Conservation (phyloP, 2,888 invertebrate species). For the Athripsodes cinereus region DNA sequence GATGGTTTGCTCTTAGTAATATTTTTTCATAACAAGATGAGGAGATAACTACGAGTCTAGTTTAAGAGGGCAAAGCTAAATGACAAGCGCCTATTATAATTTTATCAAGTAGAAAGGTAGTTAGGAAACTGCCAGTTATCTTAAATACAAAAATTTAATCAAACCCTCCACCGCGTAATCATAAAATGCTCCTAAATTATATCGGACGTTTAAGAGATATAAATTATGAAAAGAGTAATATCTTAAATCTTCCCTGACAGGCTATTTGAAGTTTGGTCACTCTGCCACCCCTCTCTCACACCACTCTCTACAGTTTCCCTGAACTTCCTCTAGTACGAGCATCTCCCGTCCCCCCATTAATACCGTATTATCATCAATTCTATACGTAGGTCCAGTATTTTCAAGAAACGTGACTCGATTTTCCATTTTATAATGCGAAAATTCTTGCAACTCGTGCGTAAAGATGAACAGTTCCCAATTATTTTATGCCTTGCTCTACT, state of each 20-base stretch:
- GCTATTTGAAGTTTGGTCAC: constrained; percentile 2
- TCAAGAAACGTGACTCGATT: constrained; percentile 22
- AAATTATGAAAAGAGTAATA: constrained; percentile 2
- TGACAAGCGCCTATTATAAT: too few relatives aligned
- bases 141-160: neutral
- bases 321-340: too few relatives aligned
- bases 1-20: too few relatives aligned
- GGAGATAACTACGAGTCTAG: too few relatives aligned
- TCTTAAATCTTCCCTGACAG: neutral
- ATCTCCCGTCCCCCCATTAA: neutral
- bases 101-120: too few relatives aligned
- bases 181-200: neutral
- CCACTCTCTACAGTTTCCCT: neutral
- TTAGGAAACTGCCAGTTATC: neutral
- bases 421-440: constrained; percentile 23
- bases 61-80: too few relatives aligned
- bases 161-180: neutral
- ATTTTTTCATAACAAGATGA: too few relatives aligned
- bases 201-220: constrained; percentile 1
- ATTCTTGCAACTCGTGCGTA: constrained; percentile 21
- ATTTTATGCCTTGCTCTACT: constrained; percentile 1
- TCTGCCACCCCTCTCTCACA: constrained; percentile 2
- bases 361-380: constrained; percentile 10
- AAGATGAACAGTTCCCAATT: constrained; percentile 2
- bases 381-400: constrained; percentile 13